These are phyloP conservation scores for Decapterus maruadsi DNA, from an alignment of 2,797 vertebrate genomes.

Conservation along the genomic window DNA sequence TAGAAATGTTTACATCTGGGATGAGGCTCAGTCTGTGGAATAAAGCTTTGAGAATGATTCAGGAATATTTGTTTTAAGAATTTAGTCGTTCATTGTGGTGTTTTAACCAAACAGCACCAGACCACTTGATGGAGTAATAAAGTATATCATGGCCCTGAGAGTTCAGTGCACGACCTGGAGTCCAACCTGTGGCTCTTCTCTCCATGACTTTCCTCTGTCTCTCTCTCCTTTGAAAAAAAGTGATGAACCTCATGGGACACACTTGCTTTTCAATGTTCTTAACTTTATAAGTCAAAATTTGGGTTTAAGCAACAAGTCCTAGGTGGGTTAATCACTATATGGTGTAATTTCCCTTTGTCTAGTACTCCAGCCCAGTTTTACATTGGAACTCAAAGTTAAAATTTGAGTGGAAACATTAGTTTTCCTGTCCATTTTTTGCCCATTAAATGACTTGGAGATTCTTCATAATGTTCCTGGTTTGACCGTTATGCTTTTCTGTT, in stretches of 20 bases:
- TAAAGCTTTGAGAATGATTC: constrained; percentile 17
- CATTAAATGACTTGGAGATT: neutral
- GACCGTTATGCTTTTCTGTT: neutral
- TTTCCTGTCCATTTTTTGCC: neutral
- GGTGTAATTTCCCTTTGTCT: too few relatives aligned
- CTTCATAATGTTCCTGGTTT: neutral
- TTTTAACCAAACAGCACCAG: neutral
- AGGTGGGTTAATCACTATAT: too few relatives aligned
- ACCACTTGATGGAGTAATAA: neutral
- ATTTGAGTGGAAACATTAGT: neutral
- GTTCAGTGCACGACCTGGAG: too few relatives aligned
- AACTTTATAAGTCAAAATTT: too few relatives aligned
- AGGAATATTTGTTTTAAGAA: neutral
- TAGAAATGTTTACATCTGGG: constrained; percentile 19
- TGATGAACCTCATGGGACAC: too few relatives aligned
- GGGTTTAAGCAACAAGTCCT: too few relatives aligned
- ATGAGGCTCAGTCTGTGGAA: neutral
- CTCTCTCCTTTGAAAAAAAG: too few relatives aligned
- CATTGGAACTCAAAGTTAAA: neutral
- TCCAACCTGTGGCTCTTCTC: too few relatives aligned
- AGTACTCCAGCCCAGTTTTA: neutral
- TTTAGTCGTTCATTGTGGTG: rapidly evolving
- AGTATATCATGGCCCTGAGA: too few relatives aligned
- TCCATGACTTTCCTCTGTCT: too few relatives aligned
- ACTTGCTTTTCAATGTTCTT: too few relatives aligned